Percentiles rank a stretch among this genome's conserved stretches.
phyloP scores from a whole-genome alignment of 2,888 invertebrate genomes.

The Pristionchus arcanus region DNA sequence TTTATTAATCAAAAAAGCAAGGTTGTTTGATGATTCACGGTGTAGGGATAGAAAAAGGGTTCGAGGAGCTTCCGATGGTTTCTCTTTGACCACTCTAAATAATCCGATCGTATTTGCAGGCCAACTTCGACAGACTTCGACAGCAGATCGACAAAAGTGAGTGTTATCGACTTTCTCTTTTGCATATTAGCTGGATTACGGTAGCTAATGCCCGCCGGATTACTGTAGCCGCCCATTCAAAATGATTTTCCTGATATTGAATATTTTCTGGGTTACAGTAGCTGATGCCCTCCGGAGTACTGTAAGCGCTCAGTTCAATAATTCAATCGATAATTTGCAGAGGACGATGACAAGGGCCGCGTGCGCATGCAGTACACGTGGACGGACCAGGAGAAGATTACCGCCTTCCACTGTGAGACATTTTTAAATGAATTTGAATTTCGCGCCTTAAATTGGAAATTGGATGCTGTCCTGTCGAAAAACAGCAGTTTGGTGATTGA shows the following conservation, averaged over 20 bases:
- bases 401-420: slow-evolving; percentile 60
- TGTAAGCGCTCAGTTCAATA: not conserved
- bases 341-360: too few relatives aligned
- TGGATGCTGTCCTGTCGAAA: not conserved
- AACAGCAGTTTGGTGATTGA: not conserved
- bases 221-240: too few relatives aligned
- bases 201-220: too few relatives aligned
- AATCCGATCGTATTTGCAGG: slow-evolving; percentile 2
- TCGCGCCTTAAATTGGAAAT: not conserved
- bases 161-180: too few relatives aligned
- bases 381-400: slow-evolving; percentile 60
- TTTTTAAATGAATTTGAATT: slow-evolving; percentile 5
- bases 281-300: not conserved
- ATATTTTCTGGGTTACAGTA: not conserved
- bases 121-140: slow-evolving; percentile 32
- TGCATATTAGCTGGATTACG: too few relatives aligned
- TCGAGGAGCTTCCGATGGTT: too few relatives aligned
- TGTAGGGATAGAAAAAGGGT: not conserved
- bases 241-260: too few relatives aligned
- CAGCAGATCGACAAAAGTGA: too few relatives aligned
- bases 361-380: slow-evolving; percentile 60
- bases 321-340: not conserved
- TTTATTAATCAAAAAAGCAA: not conserved
- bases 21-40: not conserved
- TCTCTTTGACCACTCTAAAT: too few relatives aligned